phyloP scores from a whole-genome alignment of 2,113 vertebrate species.

The Xenopus laevis region DNA sequence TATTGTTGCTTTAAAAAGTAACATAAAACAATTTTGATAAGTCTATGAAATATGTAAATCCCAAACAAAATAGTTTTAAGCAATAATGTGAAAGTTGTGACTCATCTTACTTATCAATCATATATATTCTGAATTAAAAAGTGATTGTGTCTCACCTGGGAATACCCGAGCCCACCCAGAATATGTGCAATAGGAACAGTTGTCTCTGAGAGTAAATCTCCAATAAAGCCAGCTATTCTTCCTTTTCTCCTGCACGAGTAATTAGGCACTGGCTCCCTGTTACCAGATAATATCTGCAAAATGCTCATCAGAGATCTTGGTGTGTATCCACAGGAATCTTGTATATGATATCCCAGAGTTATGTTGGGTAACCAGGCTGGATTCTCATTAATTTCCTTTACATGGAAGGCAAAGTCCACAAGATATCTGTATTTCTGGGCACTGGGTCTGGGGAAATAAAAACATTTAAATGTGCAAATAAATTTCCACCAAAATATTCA shows the following conservation, averaged over 20 bases:
- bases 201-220: background rate
- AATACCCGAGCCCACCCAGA: background rate
- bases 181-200: constrained; percentile 8
- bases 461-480: no score
- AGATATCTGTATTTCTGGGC: constrained; percentile 4
- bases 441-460: no score
- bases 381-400: constrained; percentile 8
- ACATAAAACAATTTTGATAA: no score
- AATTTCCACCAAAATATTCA: no score
- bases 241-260: background rate
- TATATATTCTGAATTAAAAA: no score
- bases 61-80: no score
- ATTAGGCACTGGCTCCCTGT: background rate
- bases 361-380: background rate
- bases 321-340: background rate
- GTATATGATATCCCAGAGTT: constrained; percentile 9
- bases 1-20: no score
- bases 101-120: no score
- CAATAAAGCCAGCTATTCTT: constrained; percentile 2
- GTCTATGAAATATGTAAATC: no score
- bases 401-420: constrained; percentile 1
- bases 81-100: no score
- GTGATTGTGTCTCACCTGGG: constrained; percentile 8
- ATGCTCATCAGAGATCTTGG: background rate
- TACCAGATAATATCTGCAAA: constrained; percentile 12